phyloP scores from a whole-genome alignment of 2,113 vertebrate species.

The Pollimyrus isidori region DNA sequence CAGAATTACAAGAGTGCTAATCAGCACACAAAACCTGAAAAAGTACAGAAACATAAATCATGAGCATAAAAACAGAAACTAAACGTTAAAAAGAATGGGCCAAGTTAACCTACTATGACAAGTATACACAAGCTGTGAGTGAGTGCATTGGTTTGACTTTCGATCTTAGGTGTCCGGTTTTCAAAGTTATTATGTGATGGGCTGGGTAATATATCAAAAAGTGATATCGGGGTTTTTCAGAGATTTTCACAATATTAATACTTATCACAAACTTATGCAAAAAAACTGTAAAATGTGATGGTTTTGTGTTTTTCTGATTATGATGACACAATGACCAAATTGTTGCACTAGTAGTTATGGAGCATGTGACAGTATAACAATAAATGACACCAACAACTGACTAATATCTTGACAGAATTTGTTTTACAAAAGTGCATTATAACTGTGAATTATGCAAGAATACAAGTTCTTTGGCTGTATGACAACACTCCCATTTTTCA shows the following conservation, averaged over 20 bases:
- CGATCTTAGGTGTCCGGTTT: neutral
- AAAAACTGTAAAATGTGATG: neutral
- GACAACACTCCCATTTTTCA: neutral
- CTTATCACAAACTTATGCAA: neutral
- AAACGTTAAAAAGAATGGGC: neutral
- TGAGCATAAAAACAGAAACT: neutral
- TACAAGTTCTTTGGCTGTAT: neutral
- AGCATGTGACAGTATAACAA: neutral
- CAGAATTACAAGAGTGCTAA: neutral
- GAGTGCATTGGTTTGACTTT: neutral
- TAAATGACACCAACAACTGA: neutral
- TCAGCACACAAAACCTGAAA: neutral
- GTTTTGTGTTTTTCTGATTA: neutral
- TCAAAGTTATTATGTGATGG: neutral
- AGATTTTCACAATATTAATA: neutral
- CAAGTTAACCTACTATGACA: neutral
- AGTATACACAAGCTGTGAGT: neutral
- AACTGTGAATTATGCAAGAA: neutral
- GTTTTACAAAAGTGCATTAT: neutral
- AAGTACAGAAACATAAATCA: neutral
- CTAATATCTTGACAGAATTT: neutral
- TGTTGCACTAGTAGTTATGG: neutral
- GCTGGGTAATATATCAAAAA: neutral
- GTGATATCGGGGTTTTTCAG: neutral
- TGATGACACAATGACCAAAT: neutral